Evolutionary conservation across 2,888 invertebrate genomes (phyloP).

Genomic region (Smittia sp.): DNA sequence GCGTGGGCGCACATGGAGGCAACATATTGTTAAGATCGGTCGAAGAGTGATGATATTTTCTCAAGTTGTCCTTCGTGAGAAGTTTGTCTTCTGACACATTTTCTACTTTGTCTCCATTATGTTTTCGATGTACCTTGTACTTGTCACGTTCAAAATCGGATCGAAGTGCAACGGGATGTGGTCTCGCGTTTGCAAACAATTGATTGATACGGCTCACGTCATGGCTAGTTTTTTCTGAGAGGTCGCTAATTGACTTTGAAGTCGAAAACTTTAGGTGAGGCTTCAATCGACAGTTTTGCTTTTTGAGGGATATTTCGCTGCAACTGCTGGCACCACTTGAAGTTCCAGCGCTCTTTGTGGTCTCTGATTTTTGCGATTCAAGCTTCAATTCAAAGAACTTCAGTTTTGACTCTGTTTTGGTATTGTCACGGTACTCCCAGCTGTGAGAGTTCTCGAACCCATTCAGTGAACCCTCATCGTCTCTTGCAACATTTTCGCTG

Average conservation of each 20-base stretch:
- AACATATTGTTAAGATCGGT: conserved; percentile 2
- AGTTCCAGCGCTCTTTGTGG: conserved; percentile 27
- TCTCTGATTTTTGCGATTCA: neutral
- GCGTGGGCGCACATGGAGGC: neutral
- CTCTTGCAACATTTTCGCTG: conserved; percentile 43
- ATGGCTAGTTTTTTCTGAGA: conserved; percentile 4
- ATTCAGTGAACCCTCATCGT: conserved; percentile 3
- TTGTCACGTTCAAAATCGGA: conserved; percentile 18
- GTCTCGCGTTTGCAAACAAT: conserved; percentile 26
- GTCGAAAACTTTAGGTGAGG: neutral
- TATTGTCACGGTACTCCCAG: conserved; percentile 43
- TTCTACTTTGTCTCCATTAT: neutral
- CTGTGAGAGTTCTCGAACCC: conserved; percentile 42
- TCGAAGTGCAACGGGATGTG: neutral
- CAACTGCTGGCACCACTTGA: conserved; percentile 26
- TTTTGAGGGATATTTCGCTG: conserved; percentile 35
- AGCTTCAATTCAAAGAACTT: conserved; percentile 26
- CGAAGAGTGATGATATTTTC: conserved; percentile 25
- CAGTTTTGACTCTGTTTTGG: conserved; percentile 33
- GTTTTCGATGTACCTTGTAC: conserved; percentile 29
- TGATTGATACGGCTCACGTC: conserved; percentile 38
- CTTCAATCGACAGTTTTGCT: conserved; percentile 33
- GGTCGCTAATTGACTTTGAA: conserved; percentile 38
- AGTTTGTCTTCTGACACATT: neutral
- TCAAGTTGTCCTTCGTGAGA: conserved; percentile 8